Conservation (phyloP, 2,888 invertebrate genomes). For the Boloria euphrosyne region DNA sequence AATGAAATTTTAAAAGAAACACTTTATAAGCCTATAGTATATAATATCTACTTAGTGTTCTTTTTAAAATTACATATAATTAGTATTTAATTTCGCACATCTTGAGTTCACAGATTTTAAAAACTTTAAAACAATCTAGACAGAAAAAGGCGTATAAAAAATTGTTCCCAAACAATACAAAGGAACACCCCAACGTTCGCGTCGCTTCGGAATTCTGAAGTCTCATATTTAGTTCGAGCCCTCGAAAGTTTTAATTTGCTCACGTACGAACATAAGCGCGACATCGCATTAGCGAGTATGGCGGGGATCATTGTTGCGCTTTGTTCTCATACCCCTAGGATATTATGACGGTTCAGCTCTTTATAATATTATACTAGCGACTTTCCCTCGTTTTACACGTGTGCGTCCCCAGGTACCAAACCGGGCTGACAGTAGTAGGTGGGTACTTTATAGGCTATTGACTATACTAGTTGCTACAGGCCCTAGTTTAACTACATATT, state of each 20-base stretch:
- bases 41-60: too few relatives aligned
- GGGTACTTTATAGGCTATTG: too few relatives aligned
- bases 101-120: background rate
- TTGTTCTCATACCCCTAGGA: slow-evolving; percentile 23
- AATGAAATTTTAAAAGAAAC: too few relatives aligned
- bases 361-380: too few relatives aligned
- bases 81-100: too few relatives aligned
- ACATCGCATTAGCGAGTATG: slow-evolving; percentile 56
- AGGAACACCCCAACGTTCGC: slow-evolving; percentile 24
- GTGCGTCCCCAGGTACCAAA: too few relatives aligned
- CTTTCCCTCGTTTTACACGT: too few relatives aligned
- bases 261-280: slow-evolving; percentile 52
- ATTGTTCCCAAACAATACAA: slow-evolving; percentile 17
- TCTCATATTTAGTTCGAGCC: slow-evolving; percentile 38
- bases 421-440: too few relatives aligned
- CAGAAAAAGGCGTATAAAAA: slow-evolving; percentile 17
- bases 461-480: too few relatives aligned
- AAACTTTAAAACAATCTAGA: slow-evolving; percentile 20
- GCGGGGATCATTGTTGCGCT: slow-evolving; percentile 40
- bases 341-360: slow-evolving; percentile 16
- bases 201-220: slow-evolving; percentile 30
- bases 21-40: too few relatives aligned
- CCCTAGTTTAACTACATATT: too few relatives aligned
- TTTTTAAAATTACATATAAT: too few relatives aligned
- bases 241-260: slow-evolving; percentile 55